Evolutionary conservation across 2,797 vertebrate genomes (phyloP).

Genomic region (Peromyscus attwateri): DNA sequence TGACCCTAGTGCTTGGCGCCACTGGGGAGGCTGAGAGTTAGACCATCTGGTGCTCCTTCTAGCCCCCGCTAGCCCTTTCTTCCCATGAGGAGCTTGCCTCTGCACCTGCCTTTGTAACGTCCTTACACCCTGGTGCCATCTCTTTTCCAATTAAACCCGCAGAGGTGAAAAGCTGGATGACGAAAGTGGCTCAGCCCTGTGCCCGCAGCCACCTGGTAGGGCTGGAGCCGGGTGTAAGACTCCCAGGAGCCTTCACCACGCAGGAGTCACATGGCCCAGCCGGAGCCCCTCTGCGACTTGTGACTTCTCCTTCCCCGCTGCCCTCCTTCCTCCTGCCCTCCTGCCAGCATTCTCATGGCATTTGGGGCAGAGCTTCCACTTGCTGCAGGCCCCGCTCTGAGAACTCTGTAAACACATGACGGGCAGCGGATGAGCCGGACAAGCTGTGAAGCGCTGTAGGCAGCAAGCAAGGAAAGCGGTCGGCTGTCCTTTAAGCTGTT

Average conservation of each 20-base stretch:
- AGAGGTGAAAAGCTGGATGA: conserved; percentile 77
- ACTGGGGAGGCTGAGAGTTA: not conserved
- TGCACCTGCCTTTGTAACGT: conserved; percentile 73
- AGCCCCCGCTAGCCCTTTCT: not conserved
- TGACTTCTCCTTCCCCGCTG: not conserved
- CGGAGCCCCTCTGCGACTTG: not conserved
- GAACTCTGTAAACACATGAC: not conserved
- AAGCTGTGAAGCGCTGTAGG: not conserved
- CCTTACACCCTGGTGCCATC: conserved; percentile 77
- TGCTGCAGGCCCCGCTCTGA: not conserved
- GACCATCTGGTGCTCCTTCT: not conserved
- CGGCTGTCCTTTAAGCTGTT: not conserved
- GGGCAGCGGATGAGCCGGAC: not conserved
- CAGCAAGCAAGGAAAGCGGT: not conserved
- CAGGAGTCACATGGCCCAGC: not conserved
- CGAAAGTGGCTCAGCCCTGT: not conserved
- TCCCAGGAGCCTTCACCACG: not conserved
- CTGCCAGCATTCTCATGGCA: not conserved
- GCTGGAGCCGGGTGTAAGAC: not conserved
- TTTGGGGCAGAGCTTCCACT: not conserved
- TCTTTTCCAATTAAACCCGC: conserved; percentile 78
- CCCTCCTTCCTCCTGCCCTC: not conserved
- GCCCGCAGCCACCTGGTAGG: conserved; percentile 55
- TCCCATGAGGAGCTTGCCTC: not conserved
- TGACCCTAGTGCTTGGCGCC: not conserved